Evolutionary conservation across 2,888 invertebrate genomes (phyloP), one percentile per base, ranked within the genome.

Genomic region (Belgica antarctica): DNA sequence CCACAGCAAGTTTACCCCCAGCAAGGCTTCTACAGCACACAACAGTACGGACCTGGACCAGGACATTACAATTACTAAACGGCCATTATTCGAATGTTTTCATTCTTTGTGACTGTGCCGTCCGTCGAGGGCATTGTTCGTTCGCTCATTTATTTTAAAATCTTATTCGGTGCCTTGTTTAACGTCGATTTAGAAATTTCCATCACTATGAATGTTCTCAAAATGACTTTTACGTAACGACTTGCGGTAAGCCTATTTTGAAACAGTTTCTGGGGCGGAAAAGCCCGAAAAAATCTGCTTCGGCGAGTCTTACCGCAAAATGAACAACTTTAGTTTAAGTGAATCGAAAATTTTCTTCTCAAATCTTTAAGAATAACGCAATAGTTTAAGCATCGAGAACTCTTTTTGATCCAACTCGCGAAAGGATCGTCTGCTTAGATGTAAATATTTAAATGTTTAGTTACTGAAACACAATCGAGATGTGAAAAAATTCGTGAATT

Each of bases 1-100:
- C 93, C 94, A 80, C 90, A 92, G 71, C 85, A 87, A 0, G 87
- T 87, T 69, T 88, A 92, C 69, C 94, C 94, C 82, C 89, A 93
- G 71, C 19, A 19, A 22, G 19, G 19, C 25, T 12, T 27, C 27
- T 91, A 91, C 77, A 94, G 94, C 81, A 93, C 92, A 80, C 92
- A 94, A 66, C 94, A 94, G 78, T 94, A 94, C 79, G 93, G 92
- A 69, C 52, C 57, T 79, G 93, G 92, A 10, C 94, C 93, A 65
- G 52, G 52, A 8, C 52, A 52, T 52, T 94, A 94, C 84, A 94
- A 94, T 82, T 94, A 94, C 83, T 94, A 86, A 87, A 77, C 17
- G 17, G 19, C 65, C n/a, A n/a, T n/a, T n/a, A 24, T 66, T 22
- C 22, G 27, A 66, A 63, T 63, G 41, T 19, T 22, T 63, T 63